Conservation (phyloP, 2,797 vertebrate species). For the Urocyon cinereoargenteus region DNA sequence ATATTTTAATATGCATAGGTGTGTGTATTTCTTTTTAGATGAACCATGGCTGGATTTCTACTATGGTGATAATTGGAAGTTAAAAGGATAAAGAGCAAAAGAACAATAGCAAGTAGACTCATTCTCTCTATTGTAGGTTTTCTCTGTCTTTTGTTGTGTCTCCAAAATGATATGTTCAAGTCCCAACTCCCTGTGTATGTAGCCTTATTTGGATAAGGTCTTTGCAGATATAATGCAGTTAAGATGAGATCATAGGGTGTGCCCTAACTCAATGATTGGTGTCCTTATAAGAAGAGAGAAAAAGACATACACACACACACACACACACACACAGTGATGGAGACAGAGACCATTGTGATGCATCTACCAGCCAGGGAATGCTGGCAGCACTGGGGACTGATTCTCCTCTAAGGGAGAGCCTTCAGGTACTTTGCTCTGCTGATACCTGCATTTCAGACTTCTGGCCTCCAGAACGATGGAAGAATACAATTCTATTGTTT, state of each 20-base stretch:
- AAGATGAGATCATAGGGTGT: not conserved
- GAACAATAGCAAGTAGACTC: no score
- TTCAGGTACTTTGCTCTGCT: fast-evolving
- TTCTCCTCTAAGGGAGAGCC: not conserved
- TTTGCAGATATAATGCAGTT: not conserved
- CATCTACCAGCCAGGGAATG: fast-evolving
- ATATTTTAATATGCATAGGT: not conserved
- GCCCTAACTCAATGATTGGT: no score
- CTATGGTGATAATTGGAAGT: not conserved
- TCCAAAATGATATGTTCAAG: fast-evolving
- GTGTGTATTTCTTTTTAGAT: not conserved
- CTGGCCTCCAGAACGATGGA: no score
- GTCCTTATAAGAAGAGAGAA: not conserved
- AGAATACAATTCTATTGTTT: not conserved
- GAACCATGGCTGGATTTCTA: not conserved
- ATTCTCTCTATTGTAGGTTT: fast-evolving
- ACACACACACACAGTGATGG: no score
- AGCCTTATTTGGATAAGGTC: not conserved
- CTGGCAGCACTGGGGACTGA: fast-evolving
- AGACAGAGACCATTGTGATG: fast-evolving
- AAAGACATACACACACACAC: no score
- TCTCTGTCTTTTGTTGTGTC: no score
- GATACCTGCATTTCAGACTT: not conserved
- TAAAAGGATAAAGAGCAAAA: not conserved
- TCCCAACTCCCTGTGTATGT: not conserved